Evolutionary conservation across 2,797 vertebrate species (phyloP).

Genomic region (Ispidina lecontei): DNA sequence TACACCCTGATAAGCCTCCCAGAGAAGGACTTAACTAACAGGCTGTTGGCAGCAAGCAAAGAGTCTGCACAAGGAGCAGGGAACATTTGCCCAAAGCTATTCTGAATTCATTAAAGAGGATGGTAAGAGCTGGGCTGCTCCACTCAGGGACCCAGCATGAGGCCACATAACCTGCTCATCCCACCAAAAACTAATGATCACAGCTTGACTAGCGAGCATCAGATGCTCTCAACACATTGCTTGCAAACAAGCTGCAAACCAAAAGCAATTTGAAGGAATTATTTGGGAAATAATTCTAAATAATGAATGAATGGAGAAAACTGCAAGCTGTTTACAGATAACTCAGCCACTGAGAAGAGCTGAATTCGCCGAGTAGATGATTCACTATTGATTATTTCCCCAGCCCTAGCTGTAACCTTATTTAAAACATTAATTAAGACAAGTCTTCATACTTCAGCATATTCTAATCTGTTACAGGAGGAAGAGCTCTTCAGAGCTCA

Average conservation of each 20-base stretch:
- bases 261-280: conserved; percentile 37
- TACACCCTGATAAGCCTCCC: neutral
- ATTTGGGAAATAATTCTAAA: conserved; percentile 71
- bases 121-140: neutral
- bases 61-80: neutral
- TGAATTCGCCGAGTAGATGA: conserved; percentile 56
- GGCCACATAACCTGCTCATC: neutral
- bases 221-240: neutral
- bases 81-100: neutral
- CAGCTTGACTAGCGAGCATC: neutral
- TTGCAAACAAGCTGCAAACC: conserved; percentile 51
- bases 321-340: conserved; percentile 61
- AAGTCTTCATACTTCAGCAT: conserved; percentile 53
- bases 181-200: neutral
- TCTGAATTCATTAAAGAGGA: neutral
- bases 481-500: neutral
- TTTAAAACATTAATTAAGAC: conserved; percentile 71
- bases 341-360: conserved; percentile 31
- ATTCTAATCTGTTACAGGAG: conserved; percentile 19
- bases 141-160: neutral
- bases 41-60: neutral
- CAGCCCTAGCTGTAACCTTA: conserved; percentile 47
- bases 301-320: conserved; percentile 54
- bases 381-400: conserved; percentile 69
- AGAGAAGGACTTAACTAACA: neutral